Percentiles rank a stretch among this genome's conserved stretches.
phyloP scores from a whole-genome alignment of 2,113 vertebrate species.

The Hydrolagus affinis region DNA sequence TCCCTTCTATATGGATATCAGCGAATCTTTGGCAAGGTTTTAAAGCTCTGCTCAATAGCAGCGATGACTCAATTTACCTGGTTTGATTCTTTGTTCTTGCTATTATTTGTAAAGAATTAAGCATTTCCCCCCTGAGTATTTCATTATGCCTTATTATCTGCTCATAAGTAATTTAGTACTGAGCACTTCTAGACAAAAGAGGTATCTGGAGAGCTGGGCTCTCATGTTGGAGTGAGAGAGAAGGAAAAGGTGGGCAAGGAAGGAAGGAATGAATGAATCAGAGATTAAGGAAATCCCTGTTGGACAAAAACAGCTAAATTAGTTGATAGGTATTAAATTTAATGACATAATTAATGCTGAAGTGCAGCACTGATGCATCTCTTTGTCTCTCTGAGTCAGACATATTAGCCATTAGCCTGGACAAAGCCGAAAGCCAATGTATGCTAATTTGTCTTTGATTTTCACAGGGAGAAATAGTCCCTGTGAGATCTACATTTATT shows the following conservation, averaged over 20 bases:
- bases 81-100: slow-evolving; percentile 10
- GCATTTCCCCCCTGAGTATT: not conserved
- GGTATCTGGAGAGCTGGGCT: not conserved
- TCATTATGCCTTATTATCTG: not conserved
- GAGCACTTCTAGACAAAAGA: not conserved
- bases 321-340: slow-evolving; percentile 28
- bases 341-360: slow-evolving; percentile 27
- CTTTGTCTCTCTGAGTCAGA: not conserved
- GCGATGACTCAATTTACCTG: not conserved
- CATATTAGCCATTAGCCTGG: not conserved
- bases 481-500: not conserved
- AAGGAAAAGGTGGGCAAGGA: not conserved
- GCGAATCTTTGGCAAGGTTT: not conserved
- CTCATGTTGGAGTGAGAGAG: not conserved
- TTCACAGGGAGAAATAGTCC: too few species aligned
- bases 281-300: slow-evolving; percentile 14
- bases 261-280: slow-evolving; percentile 10
- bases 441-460: not conserved
- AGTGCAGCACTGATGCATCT: not conserved
- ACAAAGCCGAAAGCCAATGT: not conserved
- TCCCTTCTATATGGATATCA: not conserved
- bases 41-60: not conserved
- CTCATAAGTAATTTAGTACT: not conserved
- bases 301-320: slow-evolving; percentile 20
- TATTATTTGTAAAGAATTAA: slow-evolving; percentile 10